Conservation (phyloP, 2,797 vertebrate genomes). For the Salarias fasciatus region DNA sequence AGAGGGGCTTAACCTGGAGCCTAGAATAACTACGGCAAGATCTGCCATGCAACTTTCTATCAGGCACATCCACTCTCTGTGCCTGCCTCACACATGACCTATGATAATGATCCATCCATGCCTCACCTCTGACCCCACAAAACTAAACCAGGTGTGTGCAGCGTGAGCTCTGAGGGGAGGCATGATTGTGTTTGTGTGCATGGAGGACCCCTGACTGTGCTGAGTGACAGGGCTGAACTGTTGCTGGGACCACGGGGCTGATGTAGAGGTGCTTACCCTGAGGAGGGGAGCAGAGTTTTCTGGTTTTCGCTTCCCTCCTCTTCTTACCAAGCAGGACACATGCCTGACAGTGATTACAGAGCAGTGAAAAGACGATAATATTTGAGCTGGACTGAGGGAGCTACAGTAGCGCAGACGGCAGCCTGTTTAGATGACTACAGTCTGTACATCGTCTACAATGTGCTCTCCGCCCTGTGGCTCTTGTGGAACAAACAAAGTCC, state of each 20-base stretch:
- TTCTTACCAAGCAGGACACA: conserved; percentile 18
- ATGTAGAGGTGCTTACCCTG: conserved; percentile 7
- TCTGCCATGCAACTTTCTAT: conserved; percentile 29
- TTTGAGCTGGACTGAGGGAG: conserved; percentile 12
- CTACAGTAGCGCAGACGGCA: conserved; percentile 4
- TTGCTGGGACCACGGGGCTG: conserved; percentile 46
- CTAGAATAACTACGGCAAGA: conserved; percentile 27
- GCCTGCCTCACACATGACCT: conserved; percentile 66
- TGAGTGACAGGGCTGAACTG: conserved; percentile 72
- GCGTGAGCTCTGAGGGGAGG: conserved; percentile 24
- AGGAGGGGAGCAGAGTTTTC: conserved; percentile 12
- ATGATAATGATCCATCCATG: conserved; percentile 67
- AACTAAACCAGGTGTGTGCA: conserved; percentile 72
- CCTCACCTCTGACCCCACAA: conserved; percentile 70
- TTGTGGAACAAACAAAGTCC: conserved; percentile 20
- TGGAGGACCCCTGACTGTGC: conserved; percentile 49
- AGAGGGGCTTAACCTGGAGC: background rate
- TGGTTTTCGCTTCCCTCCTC: conserved; percentile 11
- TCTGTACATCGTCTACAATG: background rate
- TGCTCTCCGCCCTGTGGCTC: background rate
- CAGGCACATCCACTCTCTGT: conserved; percentile 24
- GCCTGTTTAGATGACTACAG: conserved; percentile 10
- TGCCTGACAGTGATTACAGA: conserved; percentile 6
- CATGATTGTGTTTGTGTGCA: conserved; percentile 57
- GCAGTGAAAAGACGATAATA: conserved; percentile 1